phyloP scores from a whole-genome alignment of 1,140 invertebrate species.

The Lethocerus indicus region DNA sequence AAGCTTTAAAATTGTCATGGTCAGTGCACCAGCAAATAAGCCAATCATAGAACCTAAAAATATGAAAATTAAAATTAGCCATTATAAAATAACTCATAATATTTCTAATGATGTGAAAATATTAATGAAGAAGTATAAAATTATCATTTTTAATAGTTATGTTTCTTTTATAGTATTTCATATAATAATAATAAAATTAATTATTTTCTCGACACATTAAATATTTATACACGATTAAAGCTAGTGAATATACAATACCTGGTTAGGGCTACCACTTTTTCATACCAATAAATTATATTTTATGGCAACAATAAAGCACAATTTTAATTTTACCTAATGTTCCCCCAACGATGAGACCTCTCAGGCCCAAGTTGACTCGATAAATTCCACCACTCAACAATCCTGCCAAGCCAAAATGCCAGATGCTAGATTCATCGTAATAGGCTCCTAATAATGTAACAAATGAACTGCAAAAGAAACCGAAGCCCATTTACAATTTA shows the following conservation, averaged over 20 bases:
- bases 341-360: conserved; percentile 7
- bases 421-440: not conserved
- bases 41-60: conserved; percentile 8
- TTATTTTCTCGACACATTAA: not conserved
- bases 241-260: not conserved
- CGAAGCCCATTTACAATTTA: not conserved
- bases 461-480: conserved; percentile 7
- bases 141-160: not conserved
- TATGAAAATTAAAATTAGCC: not conserved
- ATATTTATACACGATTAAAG: not conserved
- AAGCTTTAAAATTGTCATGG: conserved; percentile 1
- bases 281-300: not conserved
- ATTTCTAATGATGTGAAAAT: not conserved
- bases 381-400: conserved; percentile 6
- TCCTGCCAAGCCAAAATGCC: conserved; percentile 6
- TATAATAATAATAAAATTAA: not conserved
- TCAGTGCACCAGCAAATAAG: conserved; percentile 3
- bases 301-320: not conserved
- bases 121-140: not conserved
- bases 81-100: not conserved
- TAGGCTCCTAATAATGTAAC: conserved; percentile 5
- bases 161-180: not conserved
- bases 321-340: conserved; percentile 4
- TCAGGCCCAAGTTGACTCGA: conserved; percentile 6
- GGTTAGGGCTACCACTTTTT: not conserved